These are phyloP conservation scores for Aurelia sp. DNA, from an alignment of 30 jellyfish, hydroid and myxozoan species.

Conservation along the genomic window DNA sequence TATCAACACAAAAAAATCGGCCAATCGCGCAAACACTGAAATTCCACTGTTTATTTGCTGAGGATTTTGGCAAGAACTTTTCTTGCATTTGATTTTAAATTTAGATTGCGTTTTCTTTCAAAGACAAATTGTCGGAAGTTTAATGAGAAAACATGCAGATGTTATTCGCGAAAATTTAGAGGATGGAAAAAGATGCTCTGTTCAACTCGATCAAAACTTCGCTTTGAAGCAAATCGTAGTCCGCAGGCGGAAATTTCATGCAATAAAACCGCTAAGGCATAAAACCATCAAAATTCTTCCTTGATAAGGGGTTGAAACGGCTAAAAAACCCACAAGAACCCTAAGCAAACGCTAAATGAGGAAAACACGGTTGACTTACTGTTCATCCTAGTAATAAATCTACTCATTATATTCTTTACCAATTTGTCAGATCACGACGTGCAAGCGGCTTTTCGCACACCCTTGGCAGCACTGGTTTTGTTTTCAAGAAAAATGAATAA, in stretches of 20 bases:
- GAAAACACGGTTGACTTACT: slow-evolving; percentile 11
- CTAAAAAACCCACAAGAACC: slow-evolving; percentile 48
- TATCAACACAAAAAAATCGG: too few species aligned
- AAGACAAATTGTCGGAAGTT: background rate
- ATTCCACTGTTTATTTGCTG: too few species aligned
- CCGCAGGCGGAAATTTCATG: slow-evolving; percentile 33
- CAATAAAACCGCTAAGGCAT: slow-evolving; percentile 41
- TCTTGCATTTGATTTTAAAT: too few species aligned
- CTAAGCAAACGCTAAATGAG: slow-evolving; percentile 38
- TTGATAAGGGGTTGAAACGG: slow-evolving; percentile 49
- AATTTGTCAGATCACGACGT: slow-evolving; percentile 2
- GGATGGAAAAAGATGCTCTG: background rate
- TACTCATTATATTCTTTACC: slow-evolving; percentile 38
- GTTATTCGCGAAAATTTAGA: background rate
- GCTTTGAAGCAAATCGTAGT: slow-evolving; percentile 25
- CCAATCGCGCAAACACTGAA: too few species aligned
- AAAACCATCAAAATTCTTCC: slow-evolving; percentile 19
- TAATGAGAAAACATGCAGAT: background rate
- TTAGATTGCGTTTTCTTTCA: too few species aligned
- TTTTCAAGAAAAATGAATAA: background rate
- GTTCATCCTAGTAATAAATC: slow-evolving; percentile 36
- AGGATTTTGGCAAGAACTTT: too few species aligned
- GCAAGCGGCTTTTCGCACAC: too few species aligned
- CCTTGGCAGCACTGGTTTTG: too few species aligned
- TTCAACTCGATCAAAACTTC: background rate